Base-by-base conservation (phyloP, 2,888 invertebrate species). In the Cloeon dipterum region DNA sequence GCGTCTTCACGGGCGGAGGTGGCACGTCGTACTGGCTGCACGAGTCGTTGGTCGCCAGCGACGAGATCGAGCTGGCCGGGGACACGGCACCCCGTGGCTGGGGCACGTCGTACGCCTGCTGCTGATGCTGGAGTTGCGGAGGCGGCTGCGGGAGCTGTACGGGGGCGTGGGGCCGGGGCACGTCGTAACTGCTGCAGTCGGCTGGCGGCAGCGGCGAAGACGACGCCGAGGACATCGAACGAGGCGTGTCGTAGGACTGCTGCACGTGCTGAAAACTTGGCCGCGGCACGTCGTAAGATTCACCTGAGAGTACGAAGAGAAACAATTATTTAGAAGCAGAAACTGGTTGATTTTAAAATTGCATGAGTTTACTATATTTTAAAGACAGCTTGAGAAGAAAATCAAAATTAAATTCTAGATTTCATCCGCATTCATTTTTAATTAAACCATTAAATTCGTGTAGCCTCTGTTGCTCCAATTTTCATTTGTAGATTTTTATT, bases 1-100 rank as follows among this genome's bases (percentile, higher is more conserved):
- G 16, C 5, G 35, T 14, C 10, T 26, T 26, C 11, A 34, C 26
- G 8, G 37, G 40, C n/a, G n/a, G n/a, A 2, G 47, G 46, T 5
- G 47, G 46, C 5, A 76, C 75, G 42, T 74, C 63, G 50, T 76
- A 76, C 53, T 76, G 76, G 47, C 75, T 74, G 10, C 71, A 67
- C 26, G 65, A 65, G 38, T 61, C 59, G 48, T 52, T 53, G 44
- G 68, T 63, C 46, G 68, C 63, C 43, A 74, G 54, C 34, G 74
- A 70, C 44, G 70, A 69, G 42, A 70, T 68, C 8, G 73, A 73
- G 46, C 70, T 71, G 47, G 70, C 70, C 3, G 74, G 72, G 21
- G 72, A 72, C 8, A 11, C 10, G 8, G 16, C 18, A n/a, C n/a
- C n/a, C 17, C 18, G 19, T 10, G 4, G 20, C n/a, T 34, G 34